Evolutionary conservation across 2,113 vertebrate genomes (phyloP).

Genomic region (Vimba vimba): DNA sequence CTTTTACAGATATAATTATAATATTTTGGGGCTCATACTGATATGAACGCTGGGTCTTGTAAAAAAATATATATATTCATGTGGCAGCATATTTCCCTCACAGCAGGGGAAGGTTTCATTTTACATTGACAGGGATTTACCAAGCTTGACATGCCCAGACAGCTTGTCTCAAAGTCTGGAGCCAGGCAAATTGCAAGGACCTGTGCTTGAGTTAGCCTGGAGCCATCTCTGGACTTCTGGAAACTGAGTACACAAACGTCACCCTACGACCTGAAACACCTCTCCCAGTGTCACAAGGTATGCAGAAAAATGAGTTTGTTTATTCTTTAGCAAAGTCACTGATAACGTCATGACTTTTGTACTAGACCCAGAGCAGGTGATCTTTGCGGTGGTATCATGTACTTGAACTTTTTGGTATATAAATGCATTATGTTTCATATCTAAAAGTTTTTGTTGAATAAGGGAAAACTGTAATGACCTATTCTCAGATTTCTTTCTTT

Average conservation of each 20-base stretch:
- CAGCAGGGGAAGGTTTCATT: slow-evolving; percentile 49
- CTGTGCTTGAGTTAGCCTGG: slow-evolving; percentile 37
- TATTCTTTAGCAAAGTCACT: background rate
- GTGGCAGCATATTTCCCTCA: slow-evolving; percentile 34
- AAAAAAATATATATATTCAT: slow-evolving; percentile 32
- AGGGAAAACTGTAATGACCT: background rate
- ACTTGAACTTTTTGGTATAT: background rate
- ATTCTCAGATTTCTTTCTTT: background rate
- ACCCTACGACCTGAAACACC: slow-evolving; percentile 3
- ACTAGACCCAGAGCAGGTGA: background rate
- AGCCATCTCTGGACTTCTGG: slow-evolving; percentile 6
- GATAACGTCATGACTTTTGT: slow-evolving; percentile 13
- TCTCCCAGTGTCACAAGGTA: background rate
- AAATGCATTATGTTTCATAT: background rate
- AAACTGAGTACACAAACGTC: slow-evolving; percentile 50
- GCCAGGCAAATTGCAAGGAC: slow-evolving; percentile 14
- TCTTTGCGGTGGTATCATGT: background rate
- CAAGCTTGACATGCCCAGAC: slow-evolving; percentile 50
- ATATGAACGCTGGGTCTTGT: background rate
- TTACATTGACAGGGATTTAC: slow-evolving; percentile 68
- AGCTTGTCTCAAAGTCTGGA: slow-evolving; percentile 50
- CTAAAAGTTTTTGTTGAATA: background rate
- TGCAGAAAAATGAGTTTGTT: slow-evolving; percentile 1
- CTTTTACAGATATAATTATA: background rate
- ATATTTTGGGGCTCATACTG: background rate